Percentiles rank a stretch among this genome's conserved stretches.
Evolutionary conservation across 2,888 invertebrate genomes (phyloP).

Genomic region (Craniophora ligustri): DNA sequence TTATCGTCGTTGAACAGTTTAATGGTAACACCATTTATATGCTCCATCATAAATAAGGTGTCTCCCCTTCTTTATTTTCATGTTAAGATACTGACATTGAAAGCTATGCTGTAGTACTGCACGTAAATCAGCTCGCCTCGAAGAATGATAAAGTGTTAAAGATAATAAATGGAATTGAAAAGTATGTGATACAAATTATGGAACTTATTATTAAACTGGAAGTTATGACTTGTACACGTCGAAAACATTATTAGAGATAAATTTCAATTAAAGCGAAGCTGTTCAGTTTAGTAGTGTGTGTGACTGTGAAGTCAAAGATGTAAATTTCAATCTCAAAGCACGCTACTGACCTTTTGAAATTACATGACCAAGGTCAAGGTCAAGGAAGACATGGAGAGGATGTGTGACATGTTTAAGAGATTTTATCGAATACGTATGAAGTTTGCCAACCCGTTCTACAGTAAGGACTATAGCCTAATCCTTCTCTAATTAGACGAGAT

Average conservation of each 20-base stretch:
- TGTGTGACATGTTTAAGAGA: too few species aligned
- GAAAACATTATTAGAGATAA: not conserved
- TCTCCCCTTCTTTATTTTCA: slow-evolving; percentile 15
- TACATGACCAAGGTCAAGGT: too few species aligned
- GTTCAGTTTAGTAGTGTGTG: too few species aligned
- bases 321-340: too few species aligned
- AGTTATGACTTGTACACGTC: not conserved
- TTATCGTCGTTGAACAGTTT: slow-evolving; percentile 1
- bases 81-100: slow-evolving; percentile 14
- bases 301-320: too few species aligned
- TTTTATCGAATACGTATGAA: too few species aligned
- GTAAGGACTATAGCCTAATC: too few species aligned
- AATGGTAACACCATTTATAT: too few species aligned
- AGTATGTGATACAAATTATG: not conserved
- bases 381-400: too few species aligned
- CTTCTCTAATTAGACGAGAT: too few species aligned
- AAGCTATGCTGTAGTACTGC: slow-evolving; percentile 15
- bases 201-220: not conserved
- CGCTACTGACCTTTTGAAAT: too few species aligned
- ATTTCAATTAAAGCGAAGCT: not conserved
- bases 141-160: slow-evolving; percentile 20
- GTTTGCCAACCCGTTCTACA: too few species aligned
- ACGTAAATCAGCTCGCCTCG: slow-evolving; percentile 8
- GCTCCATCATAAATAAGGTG: slow-evolving; percentile 12
- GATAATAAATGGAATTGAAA: slow-evolving; percentile 5